Evolutionary conservation across 2,113 vertebrate species (phyloP), one percentile per base, ranked within the genome.

Genomic region (Corydoras maculifer): DNA sequence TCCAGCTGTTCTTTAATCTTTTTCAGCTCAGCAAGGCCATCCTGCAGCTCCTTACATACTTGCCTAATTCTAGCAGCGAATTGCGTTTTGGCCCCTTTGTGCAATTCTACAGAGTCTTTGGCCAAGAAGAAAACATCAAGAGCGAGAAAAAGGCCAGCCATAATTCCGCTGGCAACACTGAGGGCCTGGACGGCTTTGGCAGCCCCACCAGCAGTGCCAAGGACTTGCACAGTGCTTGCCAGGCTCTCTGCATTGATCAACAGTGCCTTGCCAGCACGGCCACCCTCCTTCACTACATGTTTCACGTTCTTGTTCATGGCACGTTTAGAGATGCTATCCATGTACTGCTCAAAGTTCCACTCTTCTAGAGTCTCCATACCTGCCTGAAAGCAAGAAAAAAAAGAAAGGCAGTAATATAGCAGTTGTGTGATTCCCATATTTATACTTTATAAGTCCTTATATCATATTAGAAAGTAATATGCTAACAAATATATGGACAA

Each of bases 121-220:
- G 87, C 88, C 59, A 90, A 81, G 79, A 91, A 91, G 54, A 90
- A 88, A 64, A 90, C 54, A 4, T 91, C 89, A 0, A 91, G 88
- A 0, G 85, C 88, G 54, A 91, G 80, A 79, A 90, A 89, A 75
- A 90, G 86, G 0, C 84, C 85, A 0, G 89, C 87, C 86, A 91
- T 88, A 1, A 90, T 81, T 0, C 86, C 87, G 0, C 84, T 86
- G 72, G 88, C 84, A 9, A 87, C 3, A 9, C 85, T 90, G 73
- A 90, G 82, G 51, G 81, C 88, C 80, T 87, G 87, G 2, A 73
- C 81, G 0, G 86, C 86, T 71, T 83, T 87, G 1, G 86, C 85
- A 0, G 87, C 86, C 0, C 85, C 79, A 0, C 87, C 85, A 0
- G 89, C 88, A 0, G 81, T 84, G 2, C 50, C 72, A 0, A 89